Percentiles rank a stretch among this genome's conserved stretches.
Evolutionary conservation across 1,140 invertebrate species (phyloP).

Genomic region (Aradophagus sp.): DNA sequence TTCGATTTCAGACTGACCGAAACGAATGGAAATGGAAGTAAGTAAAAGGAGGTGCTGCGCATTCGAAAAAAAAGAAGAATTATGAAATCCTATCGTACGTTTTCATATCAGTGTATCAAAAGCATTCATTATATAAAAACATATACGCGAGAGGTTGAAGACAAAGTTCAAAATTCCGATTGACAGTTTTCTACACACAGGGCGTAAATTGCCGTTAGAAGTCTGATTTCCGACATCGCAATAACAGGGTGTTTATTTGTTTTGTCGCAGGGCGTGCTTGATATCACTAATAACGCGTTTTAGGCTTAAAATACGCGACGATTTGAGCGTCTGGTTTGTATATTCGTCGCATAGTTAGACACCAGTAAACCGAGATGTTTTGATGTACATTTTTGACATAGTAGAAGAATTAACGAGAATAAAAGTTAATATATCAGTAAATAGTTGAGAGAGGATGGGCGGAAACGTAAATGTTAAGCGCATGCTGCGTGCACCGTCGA

Average conservation of each 20-base stretch:
- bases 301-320: conserved; percentile 18
- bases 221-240: conserved; percentile 13
- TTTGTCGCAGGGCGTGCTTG: neutral
- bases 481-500: conserved; percentile 28
- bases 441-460: neutral
- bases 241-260: conserved; percentile 9
- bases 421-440: neutral
- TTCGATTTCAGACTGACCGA: conserved; percentile 9
- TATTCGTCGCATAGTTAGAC: conserved; percentile 53
- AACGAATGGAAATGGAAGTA: conserved; percentile 6
- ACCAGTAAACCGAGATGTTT: conserved; percentile 50
- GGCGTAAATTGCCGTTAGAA: conserved; percentile 10
- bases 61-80: too few relatives aligned
- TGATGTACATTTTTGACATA: conserved; percentile 61
- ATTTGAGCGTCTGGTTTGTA: conserved; percentile 21
- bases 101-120: too few relatives aligned
- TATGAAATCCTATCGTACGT: too few relatives aligned
- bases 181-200: conserved; percentile 29
- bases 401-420: conserved; percentile 27
- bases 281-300: neutral
- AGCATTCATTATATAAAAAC: too few relatives aligned
- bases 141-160: conserved; percentile 17
- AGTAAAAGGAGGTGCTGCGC: conserved; percentile 21
- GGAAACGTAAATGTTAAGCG: conserved; percentile 11
- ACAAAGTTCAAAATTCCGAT: conserved; percentile 22